Conservation (phyloP, 2,113 vertebrate species). For the Galeopterus variegatus region DNA sequence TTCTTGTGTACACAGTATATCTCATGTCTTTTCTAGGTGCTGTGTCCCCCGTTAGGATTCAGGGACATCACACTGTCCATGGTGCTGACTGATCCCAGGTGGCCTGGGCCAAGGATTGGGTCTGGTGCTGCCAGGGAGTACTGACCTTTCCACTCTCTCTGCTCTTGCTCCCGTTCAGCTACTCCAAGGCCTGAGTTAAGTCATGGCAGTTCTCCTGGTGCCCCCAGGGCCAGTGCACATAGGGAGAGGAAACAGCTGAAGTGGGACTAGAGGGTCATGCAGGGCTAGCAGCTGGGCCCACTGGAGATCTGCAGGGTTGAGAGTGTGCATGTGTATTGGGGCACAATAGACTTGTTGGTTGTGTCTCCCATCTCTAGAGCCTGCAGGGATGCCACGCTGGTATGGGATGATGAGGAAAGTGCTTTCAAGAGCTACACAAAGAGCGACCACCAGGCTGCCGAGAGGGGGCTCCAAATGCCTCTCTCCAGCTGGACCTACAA, state of each 20-base stretch:
- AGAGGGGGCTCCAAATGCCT: background rate
- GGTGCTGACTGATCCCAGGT: background rate
- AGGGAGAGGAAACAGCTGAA: background rate
- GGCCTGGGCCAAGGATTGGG: background rate
- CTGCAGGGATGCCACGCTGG: background rate
- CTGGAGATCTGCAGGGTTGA: too few species aligned
- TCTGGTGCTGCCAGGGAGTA: background rate
- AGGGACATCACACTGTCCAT: background rate
- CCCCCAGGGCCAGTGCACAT: background rate
- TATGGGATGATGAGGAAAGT: background rate
- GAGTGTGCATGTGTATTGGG: background rate
- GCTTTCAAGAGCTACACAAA: background rate
- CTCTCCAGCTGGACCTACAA: background rate
- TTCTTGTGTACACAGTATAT: background rate
- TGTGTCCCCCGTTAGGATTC: background rate
- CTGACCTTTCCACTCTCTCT: background rate
- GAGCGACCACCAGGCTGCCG: too few species aligned
- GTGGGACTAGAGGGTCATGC: background rate
- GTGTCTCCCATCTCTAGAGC: background rate
- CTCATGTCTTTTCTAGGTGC: background rate
- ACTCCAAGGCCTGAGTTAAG: background rate
- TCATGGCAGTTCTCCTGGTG: background rate
- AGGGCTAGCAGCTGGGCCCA: background rate
- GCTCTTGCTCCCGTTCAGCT: background rate
- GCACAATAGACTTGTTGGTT: background rate